Base-by-base conservation (phyloP, 1,140 invertebrate species). In the Drosophila kanapiae region DNA sequence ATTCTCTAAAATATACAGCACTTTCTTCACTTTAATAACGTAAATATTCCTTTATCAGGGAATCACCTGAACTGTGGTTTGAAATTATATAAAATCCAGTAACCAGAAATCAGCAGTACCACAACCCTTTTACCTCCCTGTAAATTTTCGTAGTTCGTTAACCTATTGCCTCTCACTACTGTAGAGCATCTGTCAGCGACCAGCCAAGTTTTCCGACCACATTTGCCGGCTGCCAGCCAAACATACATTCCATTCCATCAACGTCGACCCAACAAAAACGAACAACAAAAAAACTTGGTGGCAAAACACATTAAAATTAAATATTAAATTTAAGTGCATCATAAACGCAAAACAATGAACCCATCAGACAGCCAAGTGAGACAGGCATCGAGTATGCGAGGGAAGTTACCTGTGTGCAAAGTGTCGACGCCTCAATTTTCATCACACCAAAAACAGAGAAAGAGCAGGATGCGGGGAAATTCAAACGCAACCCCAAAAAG, bases 241-340 rank as follows among this genome's bases (percentile, higher is more conserved):
- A 63, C 40, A 47, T 23, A 65, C 58, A 33, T 43, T 62, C 38
- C 18, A 29, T 33, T 23, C 18, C 31, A 37, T 58, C 27, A 45
- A 3, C 6, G 18, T 18, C 35, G 40, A 16, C 3, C 54, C 13
- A 42, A 54, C 18, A 3, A 38, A 35, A 29, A 29, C 23, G 10
- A 29, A 47, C 45, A 43, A 48, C 13, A 53, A 37, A 65, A 69
- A 45, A 62, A 59, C 43, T 70, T 65, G 51, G 56, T 82, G 70
- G 38, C 67, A 49, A 78, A 65, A 78, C 47, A 78, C 74, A 85
- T 87, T 68, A 74, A 87, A 87, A 87, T 87, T 87, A 87, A 87
- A 87, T 87, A 87, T 87, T 87, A 87, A 87, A 80, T 74, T 87
- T 80, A 82, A 87, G 80, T 70, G 79, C 83, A 76, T 82, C 76